Conservation (phyloP, 2,888 invertebrate species). For the Halocaridina rubra region DNA sequence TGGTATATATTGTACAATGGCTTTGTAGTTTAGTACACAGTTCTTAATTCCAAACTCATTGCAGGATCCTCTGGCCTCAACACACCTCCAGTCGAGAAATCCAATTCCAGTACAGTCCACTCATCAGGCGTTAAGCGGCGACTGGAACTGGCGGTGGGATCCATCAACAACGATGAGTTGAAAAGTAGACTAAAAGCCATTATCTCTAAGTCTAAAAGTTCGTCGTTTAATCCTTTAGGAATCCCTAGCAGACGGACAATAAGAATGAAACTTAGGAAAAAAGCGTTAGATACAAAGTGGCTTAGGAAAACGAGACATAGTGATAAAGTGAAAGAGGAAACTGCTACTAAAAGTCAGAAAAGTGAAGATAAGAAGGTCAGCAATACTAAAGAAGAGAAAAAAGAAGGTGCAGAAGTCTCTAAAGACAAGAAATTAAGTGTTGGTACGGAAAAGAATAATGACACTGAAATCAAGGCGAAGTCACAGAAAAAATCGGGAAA, state of each 20-base stretch:
- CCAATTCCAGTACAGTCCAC: background rate
- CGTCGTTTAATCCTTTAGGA: background rate
- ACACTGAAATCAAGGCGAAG: background rate
- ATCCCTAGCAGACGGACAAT: constrained; percentile 3
- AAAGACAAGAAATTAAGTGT: background rate
- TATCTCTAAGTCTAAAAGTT: constrained; percentile 24
- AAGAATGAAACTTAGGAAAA: constrained; percentile 46
- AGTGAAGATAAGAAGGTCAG: constrained; percentile 14
- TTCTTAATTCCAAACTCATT: background rate
- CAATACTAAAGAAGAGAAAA: background rate
- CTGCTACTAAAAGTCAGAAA: background rate
- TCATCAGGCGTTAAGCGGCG: constrained; percentile 50
- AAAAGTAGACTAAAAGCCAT: constrained; percentile 59
- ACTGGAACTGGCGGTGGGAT: constrained; percentile 51
- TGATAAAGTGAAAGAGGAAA: constrained; percentile 35
- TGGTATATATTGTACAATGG: background rate
- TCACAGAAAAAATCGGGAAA: background rate
- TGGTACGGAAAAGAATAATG: background rate
- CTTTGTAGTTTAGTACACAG: background rate
- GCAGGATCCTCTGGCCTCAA: constrained; percentile 52
- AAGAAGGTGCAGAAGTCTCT: background rate
- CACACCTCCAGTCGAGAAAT: constrained; percentile 26
- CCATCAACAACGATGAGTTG: constrained; percentile 53
- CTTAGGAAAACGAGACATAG: constrained; percentile 42
- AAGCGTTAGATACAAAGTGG: constrained; percentile 15